These are phyloP conservation scores for Vidua macroura DNA, from an alignment of 2,113 vertebrate species.

Conservation along the genomic window DNA sequence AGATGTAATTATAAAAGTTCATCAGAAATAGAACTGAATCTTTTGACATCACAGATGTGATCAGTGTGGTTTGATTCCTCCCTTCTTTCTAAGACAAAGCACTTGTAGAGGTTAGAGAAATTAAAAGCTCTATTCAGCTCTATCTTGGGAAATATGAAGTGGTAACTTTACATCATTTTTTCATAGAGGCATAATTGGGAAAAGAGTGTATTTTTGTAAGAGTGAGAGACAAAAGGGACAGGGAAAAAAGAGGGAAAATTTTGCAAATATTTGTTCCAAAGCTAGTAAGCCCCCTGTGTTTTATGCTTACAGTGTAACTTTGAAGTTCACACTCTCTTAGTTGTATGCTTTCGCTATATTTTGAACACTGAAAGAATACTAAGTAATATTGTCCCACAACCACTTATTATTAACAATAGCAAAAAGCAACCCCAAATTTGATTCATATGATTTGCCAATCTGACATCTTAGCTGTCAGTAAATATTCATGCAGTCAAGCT, in stretches of 20 bases:
- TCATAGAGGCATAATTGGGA: neutral
- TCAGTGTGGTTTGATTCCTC: neutral
- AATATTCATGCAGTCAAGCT: constrained; percentile 46
- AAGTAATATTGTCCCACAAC: neutral
- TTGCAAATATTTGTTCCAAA: neutral
- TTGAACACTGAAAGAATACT: neutral
- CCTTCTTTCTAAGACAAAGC: neutral
- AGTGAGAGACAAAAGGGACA: neutral
- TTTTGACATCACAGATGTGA: neutral
- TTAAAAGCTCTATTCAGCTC: neutral
- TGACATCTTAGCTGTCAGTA: constrained; percentile 25
- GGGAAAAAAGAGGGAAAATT: neutral
- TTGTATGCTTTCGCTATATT: neutral
- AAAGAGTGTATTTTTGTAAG: neutral
- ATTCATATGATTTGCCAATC: constrained; percentile 8
- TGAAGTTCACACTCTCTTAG: neutral
- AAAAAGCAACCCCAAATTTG: constrained; percentile 9
- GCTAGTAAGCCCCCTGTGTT: neutral
- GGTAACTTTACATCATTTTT: neutral
- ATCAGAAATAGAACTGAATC: neutral
- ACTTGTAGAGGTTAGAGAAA: neutral
- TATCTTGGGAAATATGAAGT: neutral
- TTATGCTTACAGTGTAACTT: neutral
- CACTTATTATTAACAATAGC: constrained; percentile 6
- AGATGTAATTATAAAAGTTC: neutral